Conservation (phyloP, 2,797 vertebrate genomes). For the Aselliscus stoliczkanus region DNA sequence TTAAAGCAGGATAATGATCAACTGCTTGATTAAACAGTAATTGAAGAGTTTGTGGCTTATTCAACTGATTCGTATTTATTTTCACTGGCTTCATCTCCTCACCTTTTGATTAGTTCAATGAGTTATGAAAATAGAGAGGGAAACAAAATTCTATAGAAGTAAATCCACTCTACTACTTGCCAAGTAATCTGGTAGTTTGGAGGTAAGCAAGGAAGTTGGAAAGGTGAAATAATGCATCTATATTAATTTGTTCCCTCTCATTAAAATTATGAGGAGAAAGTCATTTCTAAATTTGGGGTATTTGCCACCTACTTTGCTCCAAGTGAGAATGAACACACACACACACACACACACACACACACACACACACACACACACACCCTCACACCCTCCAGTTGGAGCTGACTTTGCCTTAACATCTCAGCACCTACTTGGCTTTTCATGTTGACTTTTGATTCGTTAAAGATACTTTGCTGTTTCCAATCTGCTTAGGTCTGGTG, state of each 20-base stretch:
- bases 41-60: not conserved
- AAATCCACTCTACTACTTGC: not conserved
- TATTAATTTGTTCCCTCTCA: not conserved
- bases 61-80: not conserved
- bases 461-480: slow-evolving; percentile 48
- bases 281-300: not conserved
- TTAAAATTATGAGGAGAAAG: not conserved
- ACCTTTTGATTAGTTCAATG: not conserved
- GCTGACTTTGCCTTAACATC: not conserved
- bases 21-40: not conserved
- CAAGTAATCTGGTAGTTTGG: not conserved
- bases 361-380: not conserved
- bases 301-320: not conserved
- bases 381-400: not conserved
- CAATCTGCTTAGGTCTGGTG: not conserved
- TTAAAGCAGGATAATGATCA: not conserved
- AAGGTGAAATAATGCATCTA: not conserved
- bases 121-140: not conserved
- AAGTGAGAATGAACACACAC: not conserved
- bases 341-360: not conserved
- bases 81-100: not conserved
- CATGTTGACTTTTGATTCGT: slow-evolving; percentile 58
- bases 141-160: not conserved
- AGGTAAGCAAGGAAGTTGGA: not conserved
- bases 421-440: slow-evolving; percentile 43